Conservation (phyloP, 1,140 invertebrate species). For the Camponotus floridanus region DNA sequence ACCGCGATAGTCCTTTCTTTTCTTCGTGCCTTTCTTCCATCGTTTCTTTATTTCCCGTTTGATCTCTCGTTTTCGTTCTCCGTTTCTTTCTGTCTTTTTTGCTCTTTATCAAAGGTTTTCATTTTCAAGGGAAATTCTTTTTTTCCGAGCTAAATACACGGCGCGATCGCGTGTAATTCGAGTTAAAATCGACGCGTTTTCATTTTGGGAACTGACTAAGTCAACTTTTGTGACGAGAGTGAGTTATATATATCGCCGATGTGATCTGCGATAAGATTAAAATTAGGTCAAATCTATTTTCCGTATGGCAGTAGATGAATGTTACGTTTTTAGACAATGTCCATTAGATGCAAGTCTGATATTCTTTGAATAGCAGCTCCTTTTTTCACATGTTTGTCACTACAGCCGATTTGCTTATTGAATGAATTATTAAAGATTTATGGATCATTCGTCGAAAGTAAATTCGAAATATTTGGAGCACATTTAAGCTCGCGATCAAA, state of each 20-base stretch:
- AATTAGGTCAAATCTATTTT: slow-evolving; percentile 51
- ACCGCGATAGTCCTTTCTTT: slow-evolving; percentile 61
- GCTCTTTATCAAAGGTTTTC: slow-evolving; percentile 11
- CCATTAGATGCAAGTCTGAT: slow-evolving; percentile 17
- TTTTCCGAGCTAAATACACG: slow-evolving; percentile 28
- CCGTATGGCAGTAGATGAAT: neutral
- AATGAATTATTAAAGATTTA: slow-evolving; percentile 6
- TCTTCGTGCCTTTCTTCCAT: slow-evolving; percentile 38
- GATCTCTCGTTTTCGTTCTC: neutral
- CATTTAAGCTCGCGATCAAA: too few species aligned
- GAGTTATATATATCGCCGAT: slow-evolving; percentile 41
- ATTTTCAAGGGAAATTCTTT: slow-evolving; percentile 33
- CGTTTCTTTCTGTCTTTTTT: neutral
- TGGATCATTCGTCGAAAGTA: slow-evolving; percentile 1
- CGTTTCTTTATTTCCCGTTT: slow-evolving; percentile 46
- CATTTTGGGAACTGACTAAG: slow-evolving; percentile 38
- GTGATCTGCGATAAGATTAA: slow-evolving; percentile 39
- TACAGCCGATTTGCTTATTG: neutral
- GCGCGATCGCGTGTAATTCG: slow-evolving; percentile 29
- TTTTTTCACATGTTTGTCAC: neutral
- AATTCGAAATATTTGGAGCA: neutral
- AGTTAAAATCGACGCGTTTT: slow-evolving; percentile 3
- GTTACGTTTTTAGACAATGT: slow-evolving; percentile 13
- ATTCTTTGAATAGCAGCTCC: slow-evolving; percentile 29
- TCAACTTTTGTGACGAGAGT: slow-evolving; percentile 44